Evolutionary conservation across 2,113 vertebrate species (phyloP).

Genomic region (Enhydra lutris): DNA sequence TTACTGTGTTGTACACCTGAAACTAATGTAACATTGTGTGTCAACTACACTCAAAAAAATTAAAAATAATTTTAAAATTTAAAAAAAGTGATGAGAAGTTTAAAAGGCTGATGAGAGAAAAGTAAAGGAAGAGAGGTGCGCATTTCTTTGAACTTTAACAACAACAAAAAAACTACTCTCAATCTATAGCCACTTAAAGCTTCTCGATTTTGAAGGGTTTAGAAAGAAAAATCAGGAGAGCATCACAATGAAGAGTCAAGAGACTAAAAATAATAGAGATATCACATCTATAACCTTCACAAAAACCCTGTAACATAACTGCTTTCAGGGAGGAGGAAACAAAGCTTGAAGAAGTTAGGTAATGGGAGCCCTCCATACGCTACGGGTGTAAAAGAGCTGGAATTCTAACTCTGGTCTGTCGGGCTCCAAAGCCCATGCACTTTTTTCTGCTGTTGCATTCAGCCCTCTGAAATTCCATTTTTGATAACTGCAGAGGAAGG

Average conservation of each 20-base stretch:
- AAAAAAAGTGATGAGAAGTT: not conserved
- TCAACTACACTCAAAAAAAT: not conserved
- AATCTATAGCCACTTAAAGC: not conserved
- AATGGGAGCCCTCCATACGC: rapidly evolving
- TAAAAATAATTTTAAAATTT: not conserved
- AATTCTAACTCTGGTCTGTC: not conserved
- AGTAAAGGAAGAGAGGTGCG: not conserved
- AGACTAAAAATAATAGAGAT: not conserved
- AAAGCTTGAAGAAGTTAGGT: not conserved
- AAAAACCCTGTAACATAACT: not conserved
- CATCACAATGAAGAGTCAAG: not conserved
- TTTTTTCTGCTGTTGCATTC: not conserved
- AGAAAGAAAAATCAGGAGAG: not conserved
- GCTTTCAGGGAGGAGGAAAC: not conserved
- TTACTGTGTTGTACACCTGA: not conserved
- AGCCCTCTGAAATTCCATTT: not conserved
- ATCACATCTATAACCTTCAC: not conserved
- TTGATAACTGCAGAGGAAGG: not conserved
- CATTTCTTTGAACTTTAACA: not conserved
- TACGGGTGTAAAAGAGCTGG: not conserved
- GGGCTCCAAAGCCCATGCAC: not conserved
- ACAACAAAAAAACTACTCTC: not conserved
- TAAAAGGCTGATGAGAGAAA: not conserved
- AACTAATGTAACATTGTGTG: not conserved
- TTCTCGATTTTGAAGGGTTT: not conserved